Evolutionary conservation across 2,888 invertebrate species (phyloP).

Genomic region (Leucophora obtusa): DNA sequence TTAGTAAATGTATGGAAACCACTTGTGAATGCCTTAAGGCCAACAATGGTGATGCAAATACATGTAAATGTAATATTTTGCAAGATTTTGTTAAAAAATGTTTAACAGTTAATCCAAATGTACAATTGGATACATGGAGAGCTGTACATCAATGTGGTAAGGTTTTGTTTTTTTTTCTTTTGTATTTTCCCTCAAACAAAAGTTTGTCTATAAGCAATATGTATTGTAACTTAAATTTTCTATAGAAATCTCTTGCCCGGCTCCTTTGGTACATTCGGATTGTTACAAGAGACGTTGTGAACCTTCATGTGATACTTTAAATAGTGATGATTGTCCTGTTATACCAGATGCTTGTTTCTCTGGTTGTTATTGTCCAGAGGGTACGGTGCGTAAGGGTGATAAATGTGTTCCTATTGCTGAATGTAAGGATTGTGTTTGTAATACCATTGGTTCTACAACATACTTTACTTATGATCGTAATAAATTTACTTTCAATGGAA

Average conservation of each 20-base stretch:
- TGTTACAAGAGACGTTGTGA: slow-evolving; percentile 90
- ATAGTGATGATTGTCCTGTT: slow-evolving; percentile 82
- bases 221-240: not conserved
- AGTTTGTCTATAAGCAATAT: not conserved
- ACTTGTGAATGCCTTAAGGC: slow-evolving; percentile 86
- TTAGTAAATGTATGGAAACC: slow-evolving; percentile 86
- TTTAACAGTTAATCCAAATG: slow-evolving; percentile 82
- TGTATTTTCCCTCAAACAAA: no score
- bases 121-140: slow-evolving; percentile 86
- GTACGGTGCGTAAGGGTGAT: slow-evolving; percentile 83
- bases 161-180: slow-evolving; percentile 15
- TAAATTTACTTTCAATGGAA: slow-evolving; percentile 88
- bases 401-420: slow-evolving; percentile 85
- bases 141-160: slow-evolving; percentile 83
- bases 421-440: slow-evolving; percentile 88
- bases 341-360: slow-evolving; percentile 86
- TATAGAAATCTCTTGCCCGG: slow-evolving; percentile 83
- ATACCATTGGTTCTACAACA: slow-evolving; percentile 88
- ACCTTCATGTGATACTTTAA: slow-evolving; percentile 84
- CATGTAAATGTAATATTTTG: slow-evolving; percentile 85
- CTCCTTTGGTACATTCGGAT: slow-evolving; percentile 89
- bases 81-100: slow-evolving; percentile 87
- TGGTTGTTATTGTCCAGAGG: slow-evolving; percentile 92
- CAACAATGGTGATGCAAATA: slow-evolving; percentile 77
- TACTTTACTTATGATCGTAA: slow-evolving; percentile 90